phyloP scores from a whole-genome alignment of 2,113 vertebrate species.

The Bujurquina vittata region DNA sequence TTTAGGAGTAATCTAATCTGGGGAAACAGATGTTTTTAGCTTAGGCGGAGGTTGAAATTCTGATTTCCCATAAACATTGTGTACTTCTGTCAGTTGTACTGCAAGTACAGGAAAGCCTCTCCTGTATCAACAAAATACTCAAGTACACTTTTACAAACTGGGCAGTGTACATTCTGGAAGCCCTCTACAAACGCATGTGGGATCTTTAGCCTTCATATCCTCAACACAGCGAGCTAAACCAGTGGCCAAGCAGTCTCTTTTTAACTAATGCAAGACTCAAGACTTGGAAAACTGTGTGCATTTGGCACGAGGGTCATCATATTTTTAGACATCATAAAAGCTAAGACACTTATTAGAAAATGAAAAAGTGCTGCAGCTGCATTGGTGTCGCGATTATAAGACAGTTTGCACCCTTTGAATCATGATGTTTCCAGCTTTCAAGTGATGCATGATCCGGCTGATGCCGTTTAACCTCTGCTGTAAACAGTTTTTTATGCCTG shows the following conservation, averaged over 20 bases:
- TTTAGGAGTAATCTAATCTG: not conserved
- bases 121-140: not conserved
- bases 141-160: not conserved
- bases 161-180: not conserved
- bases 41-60: not conserved
- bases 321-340: not conserved
- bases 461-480: rapidly evolving
- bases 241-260: not conserved
- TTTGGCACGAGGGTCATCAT: rapidly evolving
- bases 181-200: not conserved
- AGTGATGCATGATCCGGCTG: not conserved
- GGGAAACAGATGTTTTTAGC: not conserved
- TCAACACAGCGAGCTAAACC: not conserved
- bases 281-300: not conserved
- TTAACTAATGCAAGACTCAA: not conserved
- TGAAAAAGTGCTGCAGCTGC: not conserved
- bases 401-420: not conserved
- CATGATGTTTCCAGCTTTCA: rapidly evolving
- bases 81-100: not conserved
- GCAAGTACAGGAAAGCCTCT: not conserved
- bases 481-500: not conserved
- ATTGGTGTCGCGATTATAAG: not conserved
- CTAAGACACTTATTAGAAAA: not conserved
- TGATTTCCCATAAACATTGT: not conserved
- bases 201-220: not conserved